Base-by-base conservation (phyloP, 2,888 invertebrate species). In the Pemphredon lugubris region DNA sequence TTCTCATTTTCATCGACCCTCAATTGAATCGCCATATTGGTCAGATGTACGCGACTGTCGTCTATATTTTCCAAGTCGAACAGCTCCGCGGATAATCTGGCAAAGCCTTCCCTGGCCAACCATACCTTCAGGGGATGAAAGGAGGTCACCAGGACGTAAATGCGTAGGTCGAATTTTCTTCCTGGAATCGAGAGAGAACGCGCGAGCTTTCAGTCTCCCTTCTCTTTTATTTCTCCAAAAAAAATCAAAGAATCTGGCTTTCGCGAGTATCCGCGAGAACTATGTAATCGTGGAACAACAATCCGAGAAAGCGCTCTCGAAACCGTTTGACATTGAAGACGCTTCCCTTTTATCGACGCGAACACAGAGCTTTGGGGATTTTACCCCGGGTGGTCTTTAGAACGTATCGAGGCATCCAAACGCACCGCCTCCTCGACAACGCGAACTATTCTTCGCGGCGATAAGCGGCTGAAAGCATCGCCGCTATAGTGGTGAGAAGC, bases 101-200 rank as follows among this genome's bases (percentile, higher is more conserved):
- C 93, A 86, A 93, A 93, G 0, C 93, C 93, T 76, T 92, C 92
- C 40, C 93, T 88, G 67, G 92, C 92, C 34, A 93, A 83, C 92
- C 92, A 93, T 1, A 90, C 91, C 80, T 91, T 89, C 68, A 89
- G 66, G 6, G 89, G 89, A 18, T 84, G 83, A 66, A 90, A 90
- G 21, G 92, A 92, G 45, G 91, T 91, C 20, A 93, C 93, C 40
- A 93, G 87, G 4, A 92, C 92, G 86, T 93, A 93, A 67, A 93
- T 90, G 6, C 93, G 86, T n/a, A 93, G 88, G 83, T 93, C 93
- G 85, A 93, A 93, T 85, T 93, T 93, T 77, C 92, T 89, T 0
- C 93, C 92, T 59, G 91, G 91, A 69, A 93, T 13, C 37, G 26
- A 7, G 7, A 3, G 26, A 26, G 26, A 7, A 44, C 61, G 23